Percentiles rank a stretch among this genome's conserved stretches.
phyloP scores from a whole-genome alignment of 2,113 vertebrate species.

The Dromiciops gliroides region DNA sequence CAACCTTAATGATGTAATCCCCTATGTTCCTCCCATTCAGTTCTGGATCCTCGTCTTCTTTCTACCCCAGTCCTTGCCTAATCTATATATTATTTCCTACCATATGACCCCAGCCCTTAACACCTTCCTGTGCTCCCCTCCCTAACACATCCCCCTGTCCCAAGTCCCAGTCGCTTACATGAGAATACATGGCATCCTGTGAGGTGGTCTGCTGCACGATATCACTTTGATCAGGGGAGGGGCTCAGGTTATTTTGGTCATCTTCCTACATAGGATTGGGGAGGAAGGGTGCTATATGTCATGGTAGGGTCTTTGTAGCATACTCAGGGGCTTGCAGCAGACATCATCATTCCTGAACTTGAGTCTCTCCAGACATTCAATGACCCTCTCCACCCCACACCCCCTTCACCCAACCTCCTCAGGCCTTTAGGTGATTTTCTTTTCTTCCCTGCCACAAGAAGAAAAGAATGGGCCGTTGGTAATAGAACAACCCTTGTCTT shows the following conservation, averaged over 20 bases:
- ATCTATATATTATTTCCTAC: not conserved
- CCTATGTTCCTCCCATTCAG: not conserved
- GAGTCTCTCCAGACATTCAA: not conserved
- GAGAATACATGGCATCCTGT: constrained; percentile 56
- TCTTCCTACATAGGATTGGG: not conserved
- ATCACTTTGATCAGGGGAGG: constrained; percentile 2
- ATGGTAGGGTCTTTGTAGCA: not conserved
- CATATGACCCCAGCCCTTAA: no score
- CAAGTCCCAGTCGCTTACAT: constrained; percentile 17
- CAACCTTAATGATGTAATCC: not conserved
- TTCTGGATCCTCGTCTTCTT: not conserved
- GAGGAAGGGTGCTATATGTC: not conserved
- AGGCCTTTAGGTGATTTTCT: not conserved
- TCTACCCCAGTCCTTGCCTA: not conserved
- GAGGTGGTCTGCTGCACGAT: constrained; percentile 56
- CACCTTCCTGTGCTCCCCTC: not conserved
- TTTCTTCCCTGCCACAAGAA: not conserved
- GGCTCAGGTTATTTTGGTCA: not conserved
- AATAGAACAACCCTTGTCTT: not conserved
- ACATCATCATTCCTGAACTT: not conserved
- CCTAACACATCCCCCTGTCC: not conserved
- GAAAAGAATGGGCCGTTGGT: not conserved
- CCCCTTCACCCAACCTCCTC: not conserved
- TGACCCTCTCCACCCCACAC: not conserved
- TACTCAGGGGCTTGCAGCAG: not conserved